Conservation (phyloP, 2,888 invertebrate genomes). For the Erebia ligea region DNA sequence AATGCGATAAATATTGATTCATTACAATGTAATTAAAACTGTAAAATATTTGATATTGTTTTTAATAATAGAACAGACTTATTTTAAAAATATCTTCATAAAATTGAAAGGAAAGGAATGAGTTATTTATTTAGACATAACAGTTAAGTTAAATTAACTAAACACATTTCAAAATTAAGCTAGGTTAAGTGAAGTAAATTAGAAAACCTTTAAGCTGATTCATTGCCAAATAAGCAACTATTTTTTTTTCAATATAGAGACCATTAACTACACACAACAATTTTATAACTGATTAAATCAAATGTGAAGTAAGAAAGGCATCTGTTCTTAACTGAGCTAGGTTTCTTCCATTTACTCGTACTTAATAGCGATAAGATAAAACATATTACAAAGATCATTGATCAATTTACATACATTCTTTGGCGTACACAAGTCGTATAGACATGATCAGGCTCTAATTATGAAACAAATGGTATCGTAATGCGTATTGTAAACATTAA, state of each 20-base stretch:
- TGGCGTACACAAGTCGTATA: not conserved
- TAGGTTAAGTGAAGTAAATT: no score
- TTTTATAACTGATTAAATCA: not conserved
- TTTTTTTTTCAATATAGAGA: not conserved
- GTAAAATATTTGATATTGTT: no score
- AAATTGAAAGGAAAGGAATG: no score
- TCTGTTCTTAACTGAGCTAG: not conserved
- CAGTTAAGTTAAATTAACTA: no score
- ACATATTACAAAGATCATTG: slow-evolving; percentile 9
- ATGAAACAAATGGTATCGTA: slow-evolving; percentile 36
- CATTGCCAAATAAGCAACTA: not conserved
- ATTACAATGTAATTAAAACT: not conserved
- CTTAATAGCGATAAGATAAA: slow-evolving; percentile 1
- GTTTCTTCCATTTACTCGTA: slow-evolving; percentile 3
- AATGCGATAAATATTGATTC: not conserved
- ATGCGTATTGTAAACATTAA: slow-evolving; percentile 34
- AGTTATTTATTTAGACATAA: no score
- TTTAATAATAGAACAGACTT: no score
- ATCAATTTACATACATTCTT: slow-evolving; percentile 28
- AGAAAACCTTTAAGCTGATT: no score
- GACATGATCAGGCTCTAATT: slow-evolving; percentile 26
- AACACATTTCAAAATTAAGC: no score
- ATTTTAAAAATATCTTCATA: no score
- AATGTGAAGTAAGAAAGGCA: not conserved
- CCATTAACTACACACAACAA: not conserved